A percentile compares a stretch with the other conserved stretches of the same genome.
These are phyloP conservation scores for Imbricaverruca yamaguchii DNA, from an alignment of 2,888 invertebrate genomes.

Conservation along the genomic window DNA sequence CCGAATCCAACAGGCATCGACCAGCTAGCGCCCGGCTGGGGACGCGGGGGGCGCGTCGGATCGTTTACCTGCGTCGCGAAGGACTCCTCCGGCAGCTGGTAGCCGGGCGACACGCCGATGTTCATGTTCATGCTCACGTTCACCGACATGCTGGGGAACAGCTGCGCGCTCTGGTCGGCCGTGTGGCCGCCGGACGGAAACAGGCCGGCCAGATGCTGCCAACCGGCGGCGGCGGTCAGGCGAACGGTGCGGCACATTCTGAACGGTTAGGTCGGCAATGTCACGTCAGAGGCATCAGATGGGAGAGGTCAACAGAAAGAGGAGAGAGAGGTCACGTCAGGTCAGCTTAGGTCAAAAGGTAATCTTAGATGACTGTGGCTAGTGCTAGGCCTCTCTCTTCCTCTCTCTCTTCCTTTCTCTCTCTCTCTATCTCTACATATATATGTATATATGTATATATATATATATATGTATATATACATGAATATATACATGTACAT, in stretches of 20 bases:
- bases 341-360: no score
- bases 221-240: not conserved
- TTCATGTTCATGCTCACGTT: constrained; percentile 97
- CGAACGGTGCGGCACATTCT: not conserved
- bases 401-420: no score
- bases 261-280: not conserved
- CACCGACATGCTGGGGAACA: constrained; percentile 71
- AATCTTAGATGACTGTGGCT: no score
- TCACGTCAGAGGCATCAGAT: not conserved
- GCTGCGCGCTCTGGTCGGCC: constrained; percentile 26
- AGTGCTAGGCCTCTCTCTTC: no score
- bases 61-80: constrained; percentile 20
- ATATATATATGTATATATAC: no score
- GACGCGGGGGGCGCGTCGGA: not conserved
- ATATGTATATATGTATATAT: no score
- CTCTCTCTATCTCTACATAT: no score
- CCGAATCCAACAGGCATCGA: no score
- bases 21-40: no score
- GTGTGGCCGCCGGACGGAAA: constrained; percentile 16
- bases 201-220: not conserved
- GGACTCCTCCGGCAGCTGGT: constrained; percentile 25
- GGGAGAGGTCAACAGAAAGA: not conserved
- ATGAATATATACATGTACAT: no score
- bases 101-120: constrained; percentile 33
- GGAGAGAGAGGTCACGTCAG: no score